These are phyloP conservation scores for Drosophila biarmipes DNA, from an alignment of 1,140 invertebrate species.

Conservation along the genomic window DNA sequence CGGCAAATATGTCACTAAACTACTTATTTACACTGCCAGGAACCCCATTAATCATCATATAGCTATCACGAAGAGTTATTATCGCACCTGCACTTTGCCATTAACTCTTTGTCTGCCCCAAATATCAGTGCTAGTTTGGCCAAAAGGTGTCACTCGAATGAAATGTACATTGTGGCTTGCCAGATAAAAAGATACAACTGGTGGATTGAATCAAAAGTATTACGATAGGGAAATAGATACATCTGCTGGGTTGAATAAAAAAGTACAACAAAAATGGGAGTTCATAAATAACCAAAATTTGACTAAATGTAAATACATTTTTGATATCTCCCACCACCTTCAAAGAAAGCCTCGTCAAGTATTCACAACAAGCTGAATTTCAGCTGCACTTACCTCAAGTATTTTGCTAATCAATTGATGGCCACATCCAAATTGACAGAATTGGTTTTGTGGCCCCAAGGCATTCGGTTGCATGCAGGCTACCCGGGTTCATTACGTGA, in stretches of 20 bases:
- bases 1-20: neutral
- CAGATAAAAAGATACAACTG: neutral
- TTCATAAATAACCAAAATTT: too few species aligned
- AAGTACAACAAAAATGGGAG: too few species aligned
- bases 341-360: neutral
- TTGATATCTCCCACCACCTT: too few species aligned
- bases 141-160: neutral
- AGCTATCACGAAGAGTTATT: neutral
- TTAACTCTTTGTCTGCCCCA: neutral
- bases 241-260: too few species aligned
- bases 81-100: constrained; percentile 1
- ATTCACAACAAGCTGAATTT: neutral
- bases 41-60: constrained; percentile 9
- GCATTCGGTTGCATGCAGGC: neutral
- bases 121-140: constrained; percentile 2
- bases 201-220: too few species aligned
- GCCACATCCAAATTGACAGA: constrained; percentile 24
- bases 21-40: constrained; percentile 2
- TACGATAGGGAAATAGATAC: too few species aligned
- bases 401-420: constrained; percentile 6
- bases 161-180: neutral
- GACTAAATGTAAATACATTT: too few species aligned
- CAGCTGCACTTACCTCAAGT: neutral
- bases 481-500: constrained; percentile 18
- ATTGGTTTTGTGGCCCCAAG: constrained; percentile 17